phyloP scores from a whole-genome alignment of 2,113 vertebrate genomes.

The Gymnogyps californianus region DNA sequence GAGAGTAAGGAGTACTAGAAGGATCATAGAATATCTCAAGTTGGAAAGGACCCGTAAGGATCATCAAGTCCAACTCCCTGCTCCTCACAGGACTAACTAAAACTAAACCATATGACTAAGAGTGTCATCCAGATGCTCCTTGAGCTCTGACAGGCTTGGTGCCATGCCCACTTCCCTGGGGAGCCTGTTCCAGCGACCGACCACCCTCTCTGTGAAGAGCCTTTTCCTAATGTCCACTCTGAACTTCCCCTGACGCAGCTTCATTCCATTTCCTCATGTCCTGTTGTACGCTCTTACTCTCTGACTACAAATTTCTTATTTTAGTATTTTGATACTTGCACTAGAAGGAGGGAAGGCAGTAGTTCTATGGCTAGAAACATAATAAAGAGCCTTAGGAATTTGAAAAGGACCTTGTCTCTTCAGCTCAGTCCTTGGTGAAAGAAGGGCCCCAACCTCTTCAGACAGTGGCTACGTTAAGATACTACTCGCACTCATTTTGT shows the following conservation, averaged over 20 bases:
- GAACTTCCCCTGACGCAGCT: neutral
- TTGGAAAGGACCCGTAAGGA: neutral
- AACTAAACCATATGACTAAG: neutral
- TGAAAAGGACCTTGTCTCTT: neutral
- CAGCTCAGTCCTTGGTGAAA: neutral
- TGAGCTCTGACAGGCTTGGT: neutral
- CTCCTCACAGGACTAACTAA: neutral
- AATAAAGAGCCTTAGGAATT: neutral
- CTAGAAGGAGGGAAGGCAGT: neutral
- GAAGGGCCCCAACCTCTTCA: neutral
- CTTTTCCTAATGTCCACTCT: neutral
- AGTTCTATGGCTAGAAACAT: neutral
- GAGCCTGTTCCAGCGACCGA: neutral
- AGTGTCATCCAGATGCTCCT: neutral
- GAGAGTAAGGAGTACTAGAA: neutral
- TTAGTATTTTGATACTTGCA: neutral
- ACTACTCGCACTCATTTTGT: neutral
- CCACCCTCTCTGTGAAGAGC: neutral
- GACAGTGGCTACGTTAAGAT: neutral
- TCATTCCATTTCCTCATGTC: neutral
- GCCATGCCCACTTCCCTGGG: neutral
- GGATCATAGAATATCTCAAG: neutral
- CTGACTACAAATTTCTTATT: neutral
- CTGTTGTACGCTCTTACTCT: fast-evolving
- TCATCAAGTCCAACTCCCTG: neutral